Evolutionary conservation across 2,113 vertebrate genomes (phyloP), one percentile per base, ranked within the genome.

Genomic region (Sterna hirundo): DNA sequence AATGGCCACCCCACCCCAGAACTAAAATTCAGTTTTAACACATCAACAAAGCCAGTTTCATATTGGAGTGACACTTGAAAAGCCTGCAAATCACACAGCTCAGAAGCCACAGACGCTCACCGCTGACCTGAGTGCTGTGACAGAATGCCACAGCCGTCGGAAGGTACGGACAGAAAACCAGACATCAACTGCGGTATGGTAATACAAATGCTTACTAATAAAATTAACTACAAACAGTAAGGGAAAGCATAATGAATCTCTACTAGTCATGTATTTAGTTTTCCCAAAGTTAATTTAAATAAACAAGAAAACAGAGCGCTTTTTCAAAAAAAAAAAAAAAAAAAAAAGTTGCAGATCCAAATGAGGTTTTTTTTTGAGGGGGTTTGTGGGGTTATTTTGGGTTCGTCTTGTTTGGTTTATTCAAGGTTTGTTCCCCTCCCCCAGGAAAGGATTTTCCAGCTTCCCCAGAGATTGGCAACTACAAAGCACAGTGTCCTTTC

Each of bases 41-140:
- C 1, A 0, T 14, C 20, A 70, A 42, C n/a, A 94, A 71, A 82
- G 26, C n/a, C 51, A 68, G 15, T 52, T 54, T 81, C 55, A 30
- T 23, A n/a, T 1, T 9, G 51, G 60, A 81, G 16, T 38, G 38
- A 54, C 80, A 47, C 6, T 17, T 26, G 9, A 89, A 89, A 75
- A 89, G 60, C 20, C 55, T 44, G 38, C 17, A 72, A 65, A 88
- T 13, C 19, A 26, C 52, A 49, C 2, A 6, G 65, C 51, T 55
- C 80, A 46, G 38, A 54, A 86, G 88, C 18, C 4, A 0, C n/a
- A 71, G 51, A 38, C 0, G 0, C 47, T 71, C 47, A 55, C 34
- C 0, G 0, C 61, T 55, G 68, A 78, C 49, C 40, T 5, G 44
- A 64, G n/a, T 3, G 0, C 55, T 52, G 30, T 0, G 0, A 82